Percentiles rank a stretch among this genome's conserved stretches.
Evolutionary conservation across 2,888 invertebrate species (phyloP).

Genomic region (Leucophenga montana): DNA sequence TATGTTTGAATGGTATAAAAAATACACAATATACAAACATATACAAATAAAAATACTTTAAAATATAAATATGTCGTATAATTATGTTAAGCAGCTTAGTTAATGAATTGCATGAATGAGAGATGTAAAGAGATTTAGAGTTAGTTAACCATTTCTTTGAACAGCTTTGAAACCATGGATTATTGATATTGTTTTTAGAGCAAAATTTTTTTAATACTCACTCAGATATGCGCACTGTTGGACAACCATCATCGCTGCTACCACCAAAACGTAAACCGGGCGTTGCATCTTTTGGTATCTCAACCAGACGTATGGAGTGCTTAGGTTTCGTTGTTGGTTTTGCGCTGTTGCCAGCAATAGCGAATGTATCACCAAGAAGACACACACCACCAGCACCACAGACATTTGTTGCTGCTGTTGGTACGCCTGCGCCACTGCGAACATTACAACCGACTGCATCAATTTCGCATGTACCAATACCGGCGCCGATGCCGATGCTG

Average conservation of each 20-base stretch:
- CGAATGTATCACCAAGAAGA: constrained; percentile 12
- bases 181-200: no score
- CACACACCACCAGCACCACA: constrained; percentile 55
- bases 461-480: constrained; percentile 38
- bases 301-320: constrained; percentile 89
- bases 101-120: background rate
- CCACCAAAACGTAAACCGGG: constrained; percentile 77
- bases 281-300: constrained; percentile 79
- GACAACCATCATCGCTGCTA: constrained; percentile 71
- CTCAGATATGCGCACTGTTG: constrained; percentile 82
- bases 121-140: background rate
- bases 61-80: no score
- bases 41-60: no score
- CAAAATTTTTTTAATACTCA: constrained; percentile 72
- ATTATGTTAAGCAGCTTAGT: no score
- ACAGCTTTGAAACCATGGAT: background rate
- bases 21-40: no score
- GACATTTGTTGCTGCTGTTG: constrained; percentile 66
- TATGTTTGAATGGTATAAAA: no score
- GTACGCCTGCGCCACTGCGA: constrained; percentile 53
- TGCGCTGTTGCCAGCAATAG: constrained; percentile 21
- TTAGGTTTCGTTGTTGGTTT: constrained; percentile 74
- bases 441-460: constrained; percentile 46
- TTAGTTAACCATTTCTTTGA: background rate
- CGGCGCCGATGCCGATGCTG: no score